phyloP scores from a whole-genome alignment of 2,797 vertebrate genomes.

The Cephalopachus bancanus region DNA sequence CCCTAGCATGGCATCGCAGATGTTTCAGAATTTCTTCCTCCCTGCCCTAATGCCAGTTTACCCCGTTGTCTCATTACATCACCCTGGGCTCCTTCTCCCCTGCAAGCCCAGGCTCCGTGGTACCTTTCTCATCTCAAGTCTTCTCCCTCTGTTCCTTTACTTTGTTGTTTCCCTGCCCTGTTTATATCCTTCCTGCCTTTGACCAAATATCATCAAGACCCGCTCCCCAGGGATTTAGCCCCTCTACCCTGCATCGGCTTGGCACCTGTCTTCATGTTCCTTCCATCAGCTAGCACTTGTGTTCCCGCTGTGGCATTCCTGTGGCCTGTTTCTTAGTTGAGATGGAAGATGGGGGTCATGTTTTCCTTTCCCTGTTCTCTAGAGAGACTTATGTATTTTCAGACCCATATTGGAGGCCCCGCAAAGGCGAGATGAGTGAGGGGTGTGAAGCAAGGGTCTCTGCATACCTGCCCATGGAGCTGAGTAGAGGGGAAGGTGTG shows the following conservation, averaged over 20 bases:
- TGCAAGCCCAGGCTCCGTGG: neutral
- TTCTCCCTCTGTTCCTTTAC: neutral
- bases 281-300: neutral
- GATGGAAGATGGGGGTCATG: neutral
- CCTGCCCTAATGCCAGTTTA: accelerated
- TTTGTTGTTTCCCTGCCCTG: neutral
- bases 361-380: neutral
- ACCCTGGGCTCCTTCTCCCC: neutral
- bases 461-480: neutral
- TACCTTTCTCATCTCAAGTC: neutral
- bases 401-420: neutral
- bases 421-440: neutral
- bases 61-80: neutral
- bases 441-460: neutral
- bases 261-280: neutral
- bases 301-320: neutral
- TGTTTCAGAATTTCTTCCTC: neutral
- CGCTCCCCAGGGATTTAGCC: neutral
- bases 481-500: neutral
- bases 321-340: neutral
- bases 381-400: neutral
- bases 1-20: neutral
- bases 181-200: neutral
- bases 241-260: accelerated
- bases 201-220: neutral